A percentile compares a stretch with the other conserved stretches of the same genome.
phyloP scores from a whole-genome alignment of 2,888 invertebrate genomes.

The Leptopilina syphax region DNA sequence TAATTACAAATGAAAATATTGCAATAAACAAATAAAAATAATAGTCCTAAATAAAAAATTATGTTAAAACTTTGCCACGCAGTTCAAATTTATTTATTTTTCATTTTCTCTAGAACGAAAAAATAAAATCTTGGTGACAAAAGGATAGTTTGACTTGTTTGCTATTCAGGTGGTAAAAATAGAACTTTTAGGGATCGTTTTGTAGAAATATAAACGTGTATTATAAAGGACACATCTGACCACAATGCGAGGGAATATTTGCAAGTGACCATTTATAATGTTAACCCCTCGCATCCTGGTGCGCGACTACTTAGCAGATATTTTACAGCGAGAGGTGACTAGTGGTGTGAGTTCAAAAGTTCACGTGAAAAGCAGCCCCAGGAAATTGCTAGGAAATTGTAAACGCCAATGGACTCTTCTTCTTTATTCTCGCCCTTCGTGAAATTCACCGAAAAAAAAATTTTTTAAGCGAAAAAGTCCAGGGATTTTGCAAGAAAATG shows the following conservation, averaged over 20 bases:
- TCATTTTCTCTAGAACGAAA: too few relatives aligned
- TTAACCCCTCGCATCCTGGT: constrained; percentile 55
- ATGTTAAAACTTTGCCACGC: too few relatives aligned
- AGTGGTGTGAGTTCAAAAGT: constrained; percentile 66
- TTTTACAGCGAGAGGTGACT: constrained; percentile 62
- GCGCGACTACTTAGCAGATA: constrained; percentile 70
- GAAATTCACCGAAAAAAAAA: constrained; percentile 38
- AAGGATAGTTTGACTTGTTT: too few relatives aligned
- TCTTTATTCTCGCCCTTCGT: constrained; percentile 51
- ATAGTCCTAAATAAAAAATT: too few relatives aligned
- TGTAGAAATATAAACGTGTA: too few relatives aligned
- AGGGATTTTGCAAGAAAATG: too few relatives aligned
- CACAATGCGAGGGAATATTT: constrained; percentile 59
- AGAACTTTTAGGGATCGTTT: too few relatives aligned
- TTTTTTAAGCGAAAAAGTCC: neutral
- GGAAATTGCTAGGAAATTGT: constrained; percentile 75
- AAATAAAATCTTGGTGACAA: too few relatives aligned
- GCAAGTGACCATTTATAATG: constrained; percentile 70
- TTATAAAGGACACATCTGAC: constrained; percentile 62
- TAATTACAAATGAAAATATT: too few relatives aligned
- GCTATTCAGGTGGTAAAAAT: too few relatives aligned
- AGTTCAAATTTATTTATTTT: too few relatives aligned
- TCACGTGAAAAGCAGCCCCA: constrained; percentile 72
- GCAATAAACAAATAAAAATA: too few relatives aligned
- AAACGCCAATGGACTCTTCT: constrained; percentile 62